These are phyloP conservation scores for Scaptomyza flava DNA, from an alignment of 2,888 invertebrate species.

Conservation along the genomic window DNA sequence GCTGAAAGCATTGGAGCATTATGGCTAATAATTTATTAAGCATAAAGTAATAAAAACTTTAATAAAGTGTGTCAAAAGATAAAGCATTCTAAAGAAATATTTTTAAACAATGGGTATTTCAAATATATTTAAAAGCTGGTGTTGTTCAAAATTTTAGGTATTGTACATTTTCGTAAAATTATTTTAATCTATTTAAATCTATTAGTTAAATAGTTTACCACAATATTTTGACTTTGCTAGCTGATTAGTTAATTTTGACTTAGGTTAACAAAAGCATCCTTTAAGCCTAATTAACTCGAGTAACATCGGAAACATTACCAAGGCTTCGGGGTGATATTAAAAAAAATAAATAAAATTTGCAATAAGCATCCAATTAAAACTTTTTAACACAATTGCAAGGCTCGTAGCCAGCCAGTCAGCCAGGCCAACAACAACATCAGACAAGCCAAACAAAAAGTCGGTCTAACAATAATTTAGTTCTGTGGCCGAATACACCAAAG, in stretches of 20 bases:
- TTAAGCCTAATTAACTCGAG: conserved; percentile 24
- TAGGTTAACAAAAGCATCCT: too few species aligned
- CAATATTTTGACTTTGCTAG: not conserved
- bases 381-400: conserved; percentile 63
- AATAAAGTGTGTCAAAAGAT: too few species aligned
- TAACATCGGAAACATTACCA: conserved; percentile 20
- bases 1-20: conserved; percentile 6
- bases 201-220: too few species aligned
- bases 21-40: not conserved
- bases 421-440: conserved; percentile 13
- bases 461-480: conserved; percentile 50
- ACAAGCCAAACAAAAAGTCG: conserved; percentile 42
- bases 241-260: too few species aligned
- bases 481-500: conserved; percentile 34
- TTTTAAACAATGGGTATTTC: too few species aligned
- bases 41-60: too few species aligned
- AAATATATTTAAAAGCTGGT: too few species aligned
- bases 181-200: too few species aligned
- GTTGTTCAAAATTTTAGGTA: too few species aligned
- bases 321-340: conserved; percentile 9
- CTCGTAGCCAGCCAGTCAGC: conserved; percentile 14
- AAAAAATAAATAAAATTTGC: conserved; percentile 66
- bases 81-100: too few species aligned
- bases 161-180: too few species aligned
- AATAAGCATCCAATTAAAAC: conserved; percentile 77